These are phyloP conservation scores for Belonocnema kinseyi DNA, from an alignment of 1,140 invertebrate species.

Conservation along the genomic window DNA sequence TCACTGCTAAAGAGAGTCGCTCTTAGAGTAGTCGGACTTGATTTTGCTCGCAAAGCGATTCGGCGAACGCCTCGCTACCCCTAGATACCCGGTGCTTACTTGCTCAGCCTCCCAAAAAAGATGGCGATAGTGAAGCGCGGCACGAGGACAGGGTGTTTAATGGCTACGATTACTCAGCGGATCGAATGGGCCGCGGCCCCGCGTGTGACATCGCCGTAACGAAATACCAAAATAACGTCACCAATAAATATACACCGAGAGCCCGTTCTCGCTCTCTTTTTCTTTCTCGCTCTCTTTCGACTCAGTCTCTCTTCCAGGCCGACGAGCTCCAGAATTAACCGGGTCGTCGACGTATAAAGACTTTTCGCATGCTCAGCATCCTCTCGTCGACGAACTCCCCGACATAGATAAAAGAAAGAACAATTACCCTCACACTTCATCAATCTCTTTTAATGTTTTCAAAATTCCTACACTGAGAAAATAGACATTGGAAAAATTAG, in stretches of 20 bases:
- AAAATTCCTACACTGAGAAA: background rate
- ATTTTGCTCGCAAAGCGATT: conserved; percentile 9
- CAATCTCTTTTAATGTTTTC: background rate
- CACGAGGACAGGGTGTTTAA: conserved; percentile 71
- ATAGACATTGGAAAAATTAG: background rate
- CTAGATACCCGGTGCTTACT: background rate
- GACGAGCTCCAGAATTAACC: conserved; percentile 68
- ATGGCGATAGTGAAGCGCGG: conserved; percentile 24
- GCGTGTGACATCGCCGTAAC: conserved; percentile 67
- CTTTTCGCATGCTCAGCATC: conserved; percentile 35
- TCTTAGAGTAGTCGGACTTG: background rate
- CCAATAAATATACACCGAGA: conserved; percentile 70
- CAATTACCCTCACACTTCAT: background rate
- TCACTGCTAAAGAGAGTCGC: conserved; percentile 56
- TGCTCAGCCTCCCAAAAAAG: conserved; percentile 41
- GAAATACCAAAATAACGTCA: conserved; percentile 75
- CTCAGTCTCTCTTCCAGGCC: no score
- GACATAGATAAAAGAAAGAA: conserved; percentile 7
- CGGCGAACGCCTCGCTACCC: conserved; percentile 16
- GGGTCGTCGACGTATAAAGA: conserved; percentile 55
- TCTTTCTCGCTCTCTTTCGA: conserved; percentile 11
- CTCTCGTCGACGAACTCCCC: background rate
- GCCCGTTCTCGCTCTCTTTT: conserved; percentile 37
- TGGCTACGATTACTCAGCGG: conserved; percentile 72
- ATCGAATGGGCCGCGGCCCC: conserved; percentile 68